Conservation (phyloP, 1,140 invertebrate genomes). For the Drosophila insularis region DNA sequence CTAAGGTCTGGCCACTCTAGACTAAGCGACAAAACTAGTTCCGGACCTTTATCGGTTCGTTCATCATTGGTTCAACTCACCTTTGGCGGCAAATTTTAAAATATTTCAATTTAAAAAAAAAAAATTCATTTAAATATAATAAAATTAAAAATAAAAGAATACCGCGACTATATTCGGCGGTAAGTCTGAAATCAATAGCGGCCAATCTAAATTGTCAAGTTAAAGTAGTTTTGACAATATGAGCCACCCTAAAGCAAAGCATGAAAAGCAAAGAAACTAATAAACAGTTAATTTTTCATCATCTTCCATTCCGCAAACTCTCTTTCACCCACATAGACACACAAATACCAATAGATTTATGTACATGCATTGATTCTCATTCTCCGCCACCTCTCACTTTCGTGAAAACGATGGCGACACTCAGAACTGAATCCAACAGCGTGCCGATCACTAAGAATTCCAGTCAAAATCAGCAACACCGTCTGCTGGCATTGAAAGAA, state of each 20-base stretch:
- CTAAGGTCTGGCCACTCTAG: neutral
- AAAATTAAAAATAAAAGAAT: too few species aligned
- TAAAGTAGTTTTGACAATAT: neutral
- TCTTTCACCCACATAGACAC: neutral
- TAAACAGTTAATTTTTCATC: constrained; percentile 13
- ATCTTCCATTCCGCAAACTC: neutral
- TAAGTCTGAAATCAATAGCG: too few species aligned
- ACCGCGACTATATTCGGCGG: too few species aligned
- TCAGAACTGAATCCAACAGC: constrained; percentile 75
- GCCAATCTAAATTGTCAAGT: too few species aligned
- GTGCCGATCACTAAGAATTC: constrained; percentile 60
- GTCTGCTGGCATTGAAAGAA: constrained; percentile 60
- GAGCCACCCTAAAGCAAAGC: constrained; percentile 3
- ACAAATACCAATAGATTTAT: neutral
- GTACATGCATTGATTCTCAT: neutral
- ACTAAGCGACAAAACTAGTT: too few species aligned
- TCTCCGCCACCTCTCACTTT: constrained; percentile 50
- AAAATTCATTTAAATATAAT: too few species aligned
- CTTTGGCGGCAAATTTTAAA: neutral
- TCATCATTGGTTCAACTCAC: too few species aligned
- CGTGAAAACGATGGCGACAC: constrained; percentile 63
- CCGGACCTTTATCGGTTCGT: too few species aligned
- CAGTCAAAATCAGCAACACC: constrained; percentile 16
- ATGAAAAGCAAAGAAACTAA: neutral
- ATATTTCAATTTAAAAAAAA: too few species aligned